Evolutionary conservation across 1,140 invertebrate species (phyloP).

Genomic region (Scaptomyza montana): DNA sequence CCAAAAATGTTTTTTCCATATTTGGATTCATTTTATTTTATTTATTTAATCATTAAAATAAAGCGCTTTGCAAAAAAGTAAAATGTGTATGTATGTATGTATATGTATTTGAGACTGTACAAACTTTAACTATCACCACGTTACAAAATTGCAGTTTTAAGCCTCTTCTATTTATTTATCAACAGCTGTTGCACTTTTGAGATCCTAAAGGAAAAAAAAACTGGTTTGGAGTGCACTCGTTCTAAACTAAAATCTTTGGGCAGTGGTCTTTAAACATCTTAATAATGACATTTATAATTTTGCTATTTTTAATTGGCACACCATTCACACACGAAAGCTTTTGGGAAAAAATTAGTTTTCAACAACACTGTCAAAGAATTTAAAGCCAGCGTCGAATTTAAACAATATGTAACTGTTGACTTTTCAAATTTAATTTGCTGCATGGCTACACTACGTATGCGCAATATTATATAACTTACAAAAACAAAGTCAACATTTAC

Average conservation of each 20-base stretch:
- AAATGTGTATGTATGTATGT: too few species aligned
- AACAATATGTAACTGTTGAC: constrained; percentile 12
- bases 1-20: not conserved
- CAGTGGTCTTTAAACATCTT: too few species aligned
- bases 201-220: too few species aligned
- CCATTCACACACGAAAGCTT: constrained; percentile 4
- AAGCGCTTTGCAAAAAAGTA: too few species aligned
- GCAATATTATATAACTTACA: constrained; percentile 37
- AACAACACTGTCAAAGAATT: constrained; percentile 54
- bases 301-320: constrained; percentile 4
- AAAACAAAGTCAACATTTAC: constrained; percentile 55
- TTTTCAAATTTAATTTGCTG: constrained; percentile 40
- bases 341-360: constrained; percentile 45
- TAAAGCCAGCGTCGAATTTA: not conserved
- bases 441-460: constrained; percentile 46
- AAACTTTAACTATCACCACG: too few species aligned
- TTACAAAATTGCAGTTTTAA: too few species aligned
- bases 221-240: too few species aligned
- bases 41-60: not conserved
- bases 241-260: too few species aligned
- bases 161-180: too few species aligned
- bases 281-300: too few species aligned
- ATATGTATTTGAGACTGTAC: too few species aligned
- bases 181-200: too few species aligned
- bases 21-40: not conserved